Base-by-base conservation (phyloP, 1,140 invertebrate species). In the Hycleus cichorii region DNA sequence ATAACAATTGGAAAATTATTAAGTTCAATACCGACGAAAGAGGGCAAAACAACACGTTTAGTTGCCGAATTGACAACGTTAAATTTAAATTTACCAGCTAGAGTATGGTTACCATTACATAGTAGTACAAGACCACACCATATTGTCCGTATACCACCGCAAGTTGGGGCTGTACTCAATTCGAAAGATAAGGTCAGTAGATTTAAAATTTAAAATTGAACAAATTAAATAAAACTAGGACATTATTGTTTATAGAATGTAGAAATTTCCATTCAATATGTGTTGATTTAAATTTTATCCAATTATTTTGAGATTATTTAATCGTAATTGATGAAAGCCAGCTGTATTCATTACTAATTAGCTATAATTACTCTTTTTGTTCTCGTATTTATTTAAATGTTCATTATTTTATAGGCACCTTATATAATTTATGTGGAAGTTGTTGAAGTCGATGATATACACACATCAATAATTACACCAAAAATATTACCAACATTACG, bases 381-480 rank as follows among this genome's bases (percentile, higher is more conserved):
- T 32, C 32, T 32, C 32, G 4, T 4, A 32, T 3, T 1, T 18
- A 18, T 18, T 18, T 18, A 18, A 18, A 18, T 18, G 18, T 18
- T 18, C n/a, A 11, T 46, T 46, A 9, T 46, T 46, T 77, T 75
- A 27, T 73, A 93, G 88, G 94, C 96, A 44, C 97, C 97, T 0
- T 99, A 96, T 73, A 90, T 98, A 69, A 89, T 99, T 66, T 99
- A 98, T 75, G 89, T 97, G 32, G 97, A 99, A 78, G 92, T 96
- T 3, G 77, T 98, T 10, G 91, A 95, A 76, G 93, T 96, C 38
- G 86, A 91, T 25, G 91, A 97, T 69, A 81, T 93, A 44, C 84
- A 89, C 60, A 86, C 83, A 9, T 87, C 87, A 10, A 83, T 88
- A 10, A 79, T 96, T 47, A 90, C 90, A 59, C 77, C 81, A 42